These are phyloP conservation scores for Aramus guarauna DNA, from an alignment of 2,113 vertebrate genomes.

Conservation along the genomic window DNA sequence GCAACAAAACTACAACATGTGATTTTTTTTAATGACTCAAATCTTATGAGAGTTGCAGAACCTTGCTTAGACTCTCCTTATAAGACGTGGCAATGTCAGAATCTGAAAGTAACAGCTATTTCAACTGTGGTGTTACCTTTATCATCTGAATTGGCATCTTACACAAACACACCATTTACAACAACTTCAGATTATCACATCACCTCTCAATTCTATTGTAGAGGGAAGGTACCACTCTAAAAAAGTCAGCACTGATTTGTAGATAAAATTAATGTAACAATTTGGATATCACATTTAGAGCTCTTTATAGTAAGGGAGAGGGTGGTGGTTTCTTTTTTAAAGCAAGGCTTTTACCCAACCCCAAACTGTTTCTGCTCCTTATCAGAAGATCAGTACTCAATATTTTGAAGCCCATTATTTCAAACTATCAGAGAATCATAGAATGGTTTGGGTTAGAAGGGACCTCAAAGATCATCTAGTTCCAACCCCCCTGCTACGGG, in stretches of 20 bases:
- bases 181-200: not conserved
- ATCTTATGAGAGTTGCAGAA: not conserved
- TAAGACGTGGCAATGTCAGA: not conserved
- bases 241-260: not conserved
- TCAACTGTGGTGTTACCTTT: not conserved
- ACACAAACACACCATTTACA: not conserved
- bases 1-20: not conserved
- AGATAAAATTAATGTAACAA: not conserved
- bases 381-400: not conserved
- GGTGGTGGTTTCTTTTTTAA: conserved; percentile 29
- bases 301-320: not conserved
- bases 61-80: not conserved
- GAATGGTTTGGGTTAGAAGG: no score
- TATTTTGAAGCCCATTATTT: not conserved
- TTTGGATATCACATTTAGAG: not conserved
- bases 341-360: not conserved
- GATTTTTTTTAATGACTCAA: not conserved
- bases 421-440: not conserved
- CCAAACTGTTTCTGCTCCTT: not conserved
- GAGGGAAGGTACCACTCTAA: not conserved
- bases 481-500: no score
- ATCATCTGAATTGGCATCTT: not conserved
- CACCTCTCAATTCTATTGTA: not conserved
- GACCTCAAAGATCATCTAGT: no score
- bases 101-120: not conserved